Percentiles rank a stretch among this genome's conserved stretches.
Conservation (phyloP, 2,113 vertebrate species). For the Trogon surrucura region DNA sequence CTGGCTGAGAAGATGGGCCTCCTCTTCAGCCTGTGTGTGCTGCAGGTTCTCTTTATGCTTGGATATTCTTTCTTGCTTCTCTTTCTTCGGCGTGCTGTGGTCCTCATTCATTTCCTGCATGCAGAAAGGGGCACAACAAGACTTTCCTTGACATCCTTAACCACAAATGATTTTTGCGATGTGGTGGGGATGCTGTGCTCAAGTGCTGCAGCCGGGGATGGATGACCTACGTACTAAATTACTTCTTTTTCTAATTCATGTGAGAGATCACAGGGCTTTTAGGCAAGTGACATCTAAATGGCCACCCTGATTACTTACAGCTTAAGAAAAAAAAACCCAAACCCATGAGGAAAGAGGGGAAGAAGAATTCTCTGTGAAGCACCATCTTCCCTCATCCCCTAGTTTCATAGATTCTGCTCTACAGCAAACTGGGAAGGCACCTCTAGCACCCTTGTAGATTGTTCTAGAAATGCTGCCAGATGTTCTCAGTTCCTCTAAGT, state of each 20-base stretch:
- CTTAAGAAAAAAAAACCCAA: neutral
- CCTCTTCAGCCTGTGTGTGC: conserved; percentile 98
- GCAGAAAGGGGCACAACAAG: neutral
- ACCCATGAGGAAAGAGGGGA: neutral
- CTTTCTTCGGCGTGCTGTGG: conserved; percentile 98
- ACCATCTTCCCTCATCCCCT: neutral
- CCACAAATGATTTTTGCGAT: neutral
- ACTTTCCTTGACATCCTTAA: neutral
- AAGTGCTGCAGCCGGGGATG: neutral
- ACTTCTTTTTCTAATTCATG: neutral
- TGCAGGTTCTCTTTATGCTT: conserved; percentile 99
- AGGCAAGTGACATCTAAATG: neutral
- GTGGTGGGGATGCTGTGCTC: neutral
- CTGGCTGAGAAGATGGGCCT: conserved; percentile 93
- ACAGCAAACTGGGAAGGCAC: neutral
- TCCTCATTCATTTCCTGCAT: conserved; percentile 97
- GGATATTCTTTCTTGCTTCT: conserved; percentile 97
- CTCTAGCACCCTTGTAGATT: neutral
- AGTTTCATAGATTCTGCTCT: neutral
- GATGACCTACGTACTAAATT: neutral
- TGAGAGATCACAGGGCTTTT: neutral
- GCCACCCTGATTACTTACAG: neutral
- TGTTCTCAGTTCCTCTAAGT: neutral
- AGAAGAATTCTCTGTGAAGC: neutral
- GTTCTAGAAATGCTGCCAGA: conserved; percentile 1